Conservation (phyloP, 2,888 invertebrate species). For the Philereme transversata region DNA sequence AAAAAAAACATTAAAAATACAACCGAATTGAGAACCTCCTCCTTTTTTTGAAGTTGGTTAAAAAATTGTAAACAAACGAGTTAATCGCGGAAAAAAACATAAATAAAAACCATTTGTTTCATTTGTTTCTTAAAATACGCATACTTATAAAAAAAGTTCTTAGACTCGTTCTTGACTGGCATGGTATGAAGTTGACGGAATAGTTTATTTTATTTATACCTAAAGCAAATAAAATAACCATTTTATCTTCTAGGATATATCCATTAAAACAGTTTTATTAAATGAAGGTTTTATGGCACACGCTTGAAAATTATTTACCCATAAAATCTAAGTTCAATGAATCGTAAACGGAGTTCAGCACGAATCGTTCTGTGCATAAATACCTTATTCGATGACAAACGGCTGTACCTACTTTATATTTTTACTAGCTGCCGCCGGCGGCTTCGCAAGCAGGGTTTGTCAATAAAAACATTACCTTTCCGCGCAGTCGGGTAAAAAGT, state of each 20-base stretch:
- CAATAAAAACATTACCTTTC: no score
- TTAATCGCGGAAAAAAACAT: no score
- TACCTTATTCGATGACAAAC: constrained; percentile 37
- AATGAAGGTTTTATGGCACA: constrained; percentile 11
- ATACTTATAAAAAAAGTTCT: no score
- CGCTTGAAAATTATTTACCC: constrained; percentile 21
- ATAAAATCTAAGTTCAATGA: constrained; percentile 37
- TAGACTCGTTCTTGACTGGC: no score
- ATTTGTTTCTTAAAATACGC: no score
- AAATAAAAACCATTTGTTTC: no score
- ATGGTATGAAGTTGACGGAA: neutral
- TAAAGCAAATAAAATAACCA: constrained; percentile 10
- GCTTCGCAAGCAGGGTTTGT: neutral
- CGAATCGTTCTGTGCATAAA: constrained; percentile 27
- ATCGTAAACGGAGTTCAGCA: constrained; percentile 23
- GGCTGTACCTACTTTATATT: constrained; percentile 12
- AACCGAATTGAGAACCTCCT: no score
- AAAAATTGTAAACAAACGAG: no score
- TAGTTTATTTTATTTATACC: neutral
- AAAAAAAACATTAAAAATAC: no score
- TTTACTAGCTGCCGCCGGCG: no score
- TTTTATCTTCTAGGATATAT: constrained; percentile 5
- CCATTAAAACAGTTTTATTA: constrained; percentile 23
- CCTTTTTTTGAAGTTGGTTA: no score
- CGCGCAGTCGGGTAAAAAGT: no score